Evolutionary conservation across 1,140 invertebrate genomes (phyloP), one percentile per base, ranked within the genome.

Genomic region (Drosophila simulans): DNA sequence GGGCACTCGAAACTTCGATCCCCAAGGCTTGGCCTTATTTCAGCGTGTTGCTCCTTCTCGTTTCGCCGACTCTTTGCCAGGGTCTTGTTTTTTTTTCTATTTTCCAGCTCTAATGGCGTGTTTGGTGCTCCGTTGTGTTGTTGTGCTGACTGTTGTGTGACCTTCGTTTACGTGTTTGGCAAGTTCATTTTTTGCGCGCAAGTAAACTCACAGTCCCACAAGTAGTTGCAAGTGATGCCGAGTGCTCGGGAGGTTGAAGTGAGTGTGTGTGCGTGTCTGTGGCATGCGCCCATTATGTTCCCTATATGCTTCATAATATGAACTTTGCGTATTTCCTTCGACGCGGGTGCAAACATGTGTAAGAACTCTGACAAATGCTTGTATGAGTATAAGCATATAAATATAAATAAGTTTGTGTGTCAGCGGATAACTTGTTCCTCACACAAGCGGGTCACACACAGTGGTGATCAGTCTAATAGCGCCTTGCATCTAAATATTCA

Each of bases 91-190:
- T 63, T 40, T 37, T 37, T 12, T 3, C 49, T 22, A n/a, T 27
- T 53, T 39, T 25, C 27, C 13, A 4, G 60, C 45, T 60, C 64
- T 65, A 77, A 81, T 81, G 63, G 69, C 63, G 39, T 65, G 57
- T 69, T 60, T 71, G 54, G 25, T 12, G 20, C 3, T 22, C 2
- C 20, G 43, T 51, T 69, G 79, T 27, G 27, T 7, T 27, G 27
- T 27, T 27, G 27, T 27, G 27, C 5, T 27, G 27, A 5, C 7
- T 31, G 27, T 46, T 82, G 70, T 83, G 79, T 88, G 83, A 88
- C 83, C 83, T 88, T 88, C 83, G 84, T 88, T 88, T 88, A 89
- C 83, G 79, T 83, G 83, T 88, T 89, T 88, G 83, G 80, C 85
- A 89, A 88, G 83, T 88, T 88, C 83, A 88, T 88, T 89, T 88